phyloP scores from a whole-genome alignment of 2,888 invertebrate genomes.

The Agrotis segetum region DNA sequence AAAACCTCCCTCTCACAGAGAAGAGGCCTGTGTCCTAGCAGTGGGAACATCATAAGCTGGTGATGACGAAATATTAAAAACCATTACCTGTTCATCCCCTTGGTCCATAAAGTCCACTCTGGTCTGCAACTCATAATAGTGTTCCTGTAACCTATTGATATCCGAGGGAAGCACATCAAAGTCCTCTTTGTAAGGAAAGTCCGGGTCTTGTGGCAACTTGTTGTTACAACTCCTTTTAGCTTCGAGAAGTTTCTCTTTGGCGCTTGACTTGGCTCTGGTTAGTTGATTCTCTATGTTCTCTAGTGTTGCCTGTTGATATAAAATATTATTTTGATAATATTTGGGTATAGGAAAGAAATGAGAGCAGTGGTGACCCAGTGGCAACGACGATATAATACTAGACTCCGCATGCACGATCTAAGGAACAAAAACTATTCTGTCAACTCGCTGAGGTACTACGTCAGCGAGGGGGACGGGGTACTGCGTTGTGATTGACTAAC shows the following conservation, averaged over 20 bases:
- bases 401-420: too few species aligned
- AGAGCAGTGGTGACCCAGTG: too few species aligned
- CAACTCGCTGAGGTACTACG: too few species aligned
- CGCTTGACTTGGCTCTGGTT: constrained; percentile 78
- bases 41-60: too few species aligned
- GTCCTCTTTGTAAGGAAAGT: constrained; percentile 89
- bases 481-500: too few species aligned
- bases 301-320: constrained; percentile 74
- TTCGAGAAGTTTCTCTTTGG: constrained; percentile 87
- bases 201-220: constrained; percentile 89
- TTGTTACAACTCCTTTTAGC: constrained; percentile 91
- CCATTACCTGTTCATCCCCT: constrained; percentile 90
- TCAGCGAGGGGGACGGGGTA: too few species aligned
- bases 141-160: constrained; percentile 88
- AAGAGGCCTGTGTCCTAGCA: too few species aligned
- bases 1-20: too few species aligned
- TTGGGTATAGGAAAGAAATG: too few species aligned
- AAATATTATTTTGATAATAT: neutral
- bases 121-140: constrained; percentile 90
- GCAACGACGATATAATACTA: too few species aligned
- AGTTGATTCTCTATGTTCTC: constrained; percentile 79
- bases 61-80: too few species aligned
- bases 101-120: constrained; percentile 92
- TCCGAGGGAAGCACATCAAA: constrained; percentile 90
- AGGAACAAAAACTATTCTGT: too few species aligned